Evolutionary conservation across 2,888 invertebrate species (phyloP).

Genomic region (Tenthredo mesomela): DNA sequence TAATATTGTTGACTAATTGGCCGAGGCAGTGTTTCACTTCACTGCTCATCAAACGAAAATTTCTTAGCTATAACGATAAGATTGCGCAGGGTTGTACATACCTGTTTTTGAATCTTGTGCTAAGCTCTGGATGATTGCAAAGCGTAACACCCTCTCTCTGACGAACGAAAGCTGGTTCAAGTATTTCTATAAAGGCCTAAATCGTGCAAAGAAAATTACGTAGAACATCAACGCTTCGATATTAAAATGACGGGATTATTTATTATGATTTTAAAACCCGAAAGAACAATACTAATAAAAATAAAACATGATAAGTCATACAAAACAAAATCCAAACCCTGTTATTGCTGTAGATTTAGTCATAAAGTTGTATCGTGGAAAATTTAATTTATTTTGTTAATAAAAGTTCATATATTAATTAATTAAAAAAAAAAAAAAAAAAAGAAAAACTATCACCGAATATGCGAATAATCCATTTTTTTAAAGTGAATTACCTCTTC

Average conservation of each 20-base stretch:
- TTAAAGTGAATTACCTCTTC: background rate
- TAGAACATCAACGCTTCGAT: background rate
- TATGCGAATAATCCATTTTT: background rate
- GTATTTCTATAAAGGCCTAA: background rate
- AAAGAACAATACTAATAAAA: background rate
- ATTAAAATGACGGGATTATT: background rate
- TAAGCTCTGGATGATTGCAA: background rate
- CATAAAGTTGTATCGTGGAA: no score
- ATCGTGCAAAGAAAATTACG: background rate
- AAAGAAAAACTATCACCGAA: background rate
- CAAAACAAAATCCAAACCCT: background rate
- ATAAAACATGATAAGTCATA: background rate
- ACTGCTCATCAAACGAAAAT: slow-evolving; percentile 2
- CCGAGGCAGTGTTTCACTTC: background rate
- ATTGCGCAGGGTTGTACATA: background rate
- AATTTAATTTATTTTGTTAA: no score
- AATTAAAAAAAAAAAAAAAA: no score
- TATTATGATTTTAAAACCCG: background rate
- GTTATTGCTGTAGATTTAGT: background rate
- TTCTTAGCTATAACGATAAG: slow-evolving; percentile 9
- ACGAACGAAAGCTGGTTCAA: background rate
- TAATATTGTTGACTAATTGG: slow-evolving; percentile 25
- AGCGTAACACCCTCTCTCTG: background rate
- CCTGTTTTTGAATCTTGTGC: background rate
- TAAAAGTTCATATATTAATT: no score